phyloP scores from a whole-genome alignment of 2,888 invertebrate genomes.

The Macropis europaea region DNA sequence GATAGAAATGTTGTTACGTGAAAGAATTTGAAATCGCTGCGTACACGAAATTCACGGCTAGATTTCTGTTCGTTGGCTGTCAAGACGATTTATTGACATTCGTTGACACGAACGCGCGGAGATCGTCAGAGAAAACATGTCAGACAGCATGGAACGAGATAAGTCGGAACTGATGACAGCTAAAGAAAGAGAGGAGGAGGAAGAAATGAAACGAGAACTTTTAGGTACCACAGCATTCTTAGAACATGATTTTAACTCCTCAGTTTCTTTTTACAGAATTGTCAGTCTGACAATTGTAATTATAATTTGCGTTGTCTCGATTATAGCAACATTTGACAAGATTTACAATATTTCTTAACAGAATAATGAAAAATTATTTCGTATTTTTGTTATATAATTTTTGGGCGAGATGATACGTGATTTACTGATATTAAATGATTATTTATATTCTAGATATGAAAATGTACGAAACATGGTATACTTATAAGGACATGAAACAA shows the following conservation, averaged over 20 bases:
- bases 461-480: slow-evolving; percentile 61
- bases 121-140: slow-evolving; percentile 39
- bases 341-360: background rate
- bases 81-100: slow-evolving; percentile 13
- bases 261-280: background rate
- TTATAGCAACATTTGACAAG: no score
- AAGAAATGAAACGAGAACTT: slow-evolving; percentile 56
- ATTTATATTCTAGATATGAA: slow-evolving; percentile 53
- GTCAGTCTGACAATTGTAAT: background rate
- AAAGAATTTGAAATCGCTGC: background rate
- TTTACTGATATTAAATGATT: background rate
- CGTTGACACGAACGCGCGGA: background rate
- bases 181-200: slow-evolving; percentile 37
- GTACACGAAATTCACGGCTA: background rate
- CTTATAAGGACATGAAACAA: slow-evolving; percentile 56
- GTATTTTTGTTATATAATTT: background rate
- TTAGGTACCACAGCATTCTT: slow-evolving; percentile 37
- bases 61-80: background rate
- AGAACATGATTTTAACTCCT: background rate
- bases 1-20: slow-evolving; percentile 18
- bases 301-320: no score
- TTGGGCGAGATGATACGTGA: background rate
- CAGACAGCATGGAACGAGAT: slow-evolving; percentile 51
- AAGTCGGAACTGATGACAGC: slow-evolving; percentile 33
- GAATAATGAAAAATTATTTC: background rate